These are phyloP conservation scores for Butorides virescens DNA, from an alignment of 2,113 vertebrate genomes.

Conservation along the genomic window DNA sequence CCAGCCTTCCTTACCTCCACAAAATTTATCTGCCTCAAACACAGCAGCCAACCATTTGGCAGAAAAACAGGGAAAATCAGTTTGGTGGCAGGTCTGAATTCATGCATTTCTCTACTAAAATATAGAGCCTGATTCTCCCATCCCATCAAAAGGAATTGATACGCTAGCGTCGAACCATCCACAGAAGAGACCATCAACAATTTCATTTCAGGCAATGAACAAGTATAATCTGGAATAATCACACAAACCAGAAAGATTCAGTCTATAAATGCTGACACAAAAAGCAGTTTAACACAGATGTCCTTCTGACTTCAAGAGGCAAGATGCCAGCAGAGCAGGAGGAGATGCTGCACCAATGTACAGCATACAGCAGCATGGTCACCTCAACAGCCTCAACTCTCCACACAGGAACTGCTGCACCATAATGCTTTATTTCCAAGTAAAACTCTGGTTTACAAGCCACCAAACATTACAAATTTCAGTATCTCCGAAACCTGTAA, in stretches of 20 bases:
- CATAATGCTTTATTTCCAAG: not conserved
- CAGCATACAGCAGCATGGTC: not conserved
- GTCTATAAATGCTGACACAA: not conserved
- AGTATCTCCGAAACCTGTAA: not conserved
- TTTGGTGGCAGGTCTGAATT: not conserved
- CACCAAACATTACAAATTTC: not conserved
- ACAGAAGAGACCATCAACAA: not conserved
- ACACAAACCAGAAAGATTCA: not conserved
- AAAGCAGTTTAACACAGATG: not conserved
- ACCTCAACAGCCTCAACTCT: not conserved
- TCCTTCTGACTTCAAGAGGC: not conserved
- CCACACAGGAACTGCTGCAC: not conserved
- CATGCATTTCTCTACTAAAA: not conserved
- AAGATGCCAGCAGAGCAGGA: not conserved
- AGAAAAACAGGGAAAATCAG: not conserved
- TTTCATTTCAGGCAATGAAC: not conserved
- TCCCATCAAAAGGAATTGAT: fast-evolving
- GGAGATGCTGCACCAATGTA: fast-evolving
- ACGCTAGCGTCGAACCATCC: not conserved
- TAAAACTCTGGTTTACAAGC: not conserved
- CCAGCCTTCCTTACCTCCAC: not conserved
- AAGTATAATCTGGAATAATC: not conserved
- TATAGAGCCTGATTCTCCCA: not conserved
- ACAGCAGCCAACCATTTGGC: not conserved
- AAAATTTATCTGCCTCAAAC: not conserved